Base-by-base conservation (phyloP, 2,797 vertebrate genomes). In the Crocidura indochinensis region DNA sequence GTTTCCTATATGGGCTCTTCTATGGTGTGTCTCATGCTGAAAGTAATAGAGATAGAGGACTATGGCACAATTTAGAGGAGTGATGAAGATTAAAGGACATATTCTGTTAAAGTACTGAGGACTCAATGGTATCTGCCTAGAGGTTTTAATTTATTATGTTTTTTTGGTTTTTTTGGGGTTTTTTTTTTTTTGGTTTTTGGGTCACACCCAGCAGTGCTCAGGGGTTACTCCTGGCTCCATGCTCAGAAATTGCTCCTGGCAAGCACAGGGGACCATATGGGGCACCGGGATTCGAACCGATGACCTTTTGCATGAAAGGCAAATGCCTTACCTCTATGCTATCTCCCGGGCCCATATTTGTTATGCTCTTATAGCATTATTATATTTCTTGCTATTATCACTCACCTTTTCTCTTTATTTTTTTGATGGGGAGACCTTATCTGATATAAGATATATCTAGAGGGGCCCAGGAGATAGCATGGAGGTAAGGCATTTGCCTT, bases 381-480 rank as follows among this genome's bases (percentile, higher is more conserved):
- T 46, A 10, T 67, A 53, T 88, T n/a, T 47, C 1, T 81, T 82
- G 8, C 19, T 60, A 20, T 19, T 60, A 60, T 60, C 56, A 60
- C 56, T 60, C 20, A 20, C 20, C 47, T 75, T 24, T 73, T 71
- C 68, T 76, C 5, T 38, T 38, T 38, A 2, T 91, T 69, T 51
- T 83, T 71, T 91, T 78, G 31, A 3, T 86, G 10, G 56, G 88
- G 95, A 86, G 62, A 4, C 44, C 62, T 4, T 7, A 79, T 80
- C 15, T n/a, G 74, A 71, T 38, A 38, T 62, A 46, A 24, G 62
- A 10, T 88, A 20, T 7, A 64, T 22, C 82, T 85, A n/a, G n/a
- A n/a, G n/a, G n/a, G n/a, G n/a, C n/a, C n/a, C n/a, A n/a, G n/a
- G n/a, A n/a, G n/a, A n/a, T n/a, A n/a, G n/a, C n/a, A n/a, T n/a